phyloP scores from a whole-genome alignment of 1,140 invertebrate genomes.

The Drosophila kohkoa region DNA sequence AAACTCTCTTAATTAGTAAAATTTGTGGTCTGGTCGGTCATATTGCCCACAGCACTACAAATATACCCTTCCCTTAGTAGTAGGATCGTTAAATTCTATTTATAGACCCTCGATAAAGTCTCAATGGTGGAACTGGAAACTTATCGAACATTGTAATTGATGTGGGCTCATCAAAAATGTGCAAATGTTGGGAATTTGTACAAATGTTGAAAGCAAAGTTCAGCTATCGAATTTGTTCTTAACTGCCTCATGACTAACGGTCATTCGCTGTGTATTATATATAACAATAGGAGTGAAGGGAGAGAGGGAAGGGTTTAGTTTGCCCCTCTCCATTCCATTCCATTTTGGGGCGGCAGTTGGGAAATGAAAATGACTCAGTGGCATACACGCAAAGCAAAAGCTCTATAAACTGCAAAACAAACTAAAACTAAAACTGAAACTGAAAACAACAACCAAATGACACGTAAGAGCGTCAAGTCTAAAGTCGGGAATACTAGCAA shows the following conservation, averaged over 20 bases:
- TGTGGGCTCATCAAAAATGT: conserved; percentile 46
- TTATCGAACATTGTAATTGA: conserved; percentile 43
- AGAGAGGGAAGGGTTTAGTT: neutral
- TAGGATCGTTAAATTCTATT: conserved; percentile 28
- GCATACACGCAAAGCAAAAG: conserved; percentile 5
- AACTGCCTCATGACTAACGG: conserved; percentile 27
- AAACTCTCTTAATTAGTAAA: conserved; percentile 45
- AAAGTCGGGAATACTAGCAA: neutral
- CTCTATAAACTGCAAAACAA: neutral
- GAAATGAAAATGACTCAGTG: conserved; percentile 28
- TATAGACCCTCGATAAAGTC: conserved; percentile 41
- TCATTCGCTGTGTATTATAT: neutral
- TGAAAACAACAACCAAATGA: conserved; percentile 1
- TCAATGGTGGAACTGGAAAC: conserved; percentile 25
- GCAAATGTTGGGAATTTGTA: conserved; percentile 46
- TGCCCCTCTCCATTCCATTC: neutral
- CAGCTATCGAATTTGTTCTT: conserved; percentile 31
- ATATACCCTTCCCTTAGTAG: neutral
- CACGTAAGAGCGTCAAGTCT: neutral
- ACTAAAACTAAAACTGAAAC: neutral
- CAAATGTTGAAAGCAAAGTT: conserved; percentile 41
- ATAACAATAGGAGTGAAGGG: neutral
- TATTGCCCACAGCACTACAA: neutral
- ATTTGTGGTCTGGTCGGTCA: conserved; percentile 37
- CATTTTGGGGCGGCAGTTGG: neutral